Conservation (phyloP, 2,888 invertebrate species). For the Nephrotoma guestfalica region DNA sequence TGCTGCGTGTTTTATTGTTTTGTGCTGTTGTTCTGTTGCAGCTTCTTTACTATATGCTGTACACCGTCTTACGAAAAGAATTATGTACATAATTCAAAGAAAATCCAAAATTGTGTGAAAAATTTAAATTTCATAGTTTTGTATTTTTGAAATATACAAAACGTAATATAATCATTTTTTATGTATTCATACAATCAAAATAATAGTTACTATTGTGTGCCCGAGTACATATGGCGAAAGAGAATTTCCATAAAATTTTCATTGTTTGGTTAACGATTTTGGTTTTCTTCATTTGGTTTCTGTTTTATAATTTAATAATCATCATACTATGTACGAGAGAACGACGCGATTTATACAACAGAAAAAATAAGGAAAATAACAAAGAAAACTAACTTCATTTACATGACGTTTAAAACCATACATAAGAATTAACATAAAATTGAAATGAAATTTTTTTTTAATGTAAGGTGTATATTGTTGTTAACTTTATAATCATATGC, state of each 20-base stretch:
- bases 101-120: background rate
- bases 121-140: background rate
- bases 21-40: background rate
- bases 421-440: background rate
- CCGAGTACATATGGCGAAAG: background rate
- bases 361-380: background rate
- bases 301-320: background rate
- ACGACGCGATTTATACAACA: background rate
- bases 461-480: background rate
- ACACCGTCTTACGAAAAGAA: background rate
- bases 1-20: background rate
- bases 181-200: background rate
- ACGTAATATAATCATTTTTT: background rate
- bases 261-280: background rate
- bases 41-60: background rate
- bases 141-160: background rate
- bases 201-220: background rate
- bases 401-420: background rate
- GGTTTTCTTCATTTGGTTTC: background rate
- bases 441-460: background rate
- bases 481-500: background rate
- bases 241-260: background rate
- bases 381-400: background rate
- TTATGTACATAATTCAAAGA: background rate
- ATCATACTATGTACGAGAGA: background rate